Base-by-base conservation (phyloP, 1,140 invertebrate species). In the Polyergus mexicanus region DNA sequence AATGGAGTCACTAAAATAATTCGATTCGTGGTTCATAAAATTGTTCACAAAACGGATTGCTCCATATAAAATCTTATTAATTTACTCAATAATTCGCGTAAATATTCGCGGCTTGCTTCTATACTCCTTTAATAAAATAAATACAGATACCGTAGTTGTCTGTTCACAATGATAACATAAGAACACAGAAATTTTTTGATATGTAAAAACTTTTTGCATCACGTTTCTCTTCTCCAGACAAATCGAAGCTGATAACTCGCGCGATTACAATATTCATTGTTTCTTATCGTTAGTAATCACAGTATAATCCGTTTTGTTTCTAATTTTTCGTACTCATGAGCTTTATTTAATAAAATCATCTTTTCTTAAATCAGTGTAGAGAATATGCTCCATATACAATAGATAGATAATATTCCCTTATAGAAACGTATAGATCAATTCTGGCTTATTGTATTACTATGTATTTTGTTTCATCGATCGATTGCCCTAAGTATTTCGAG, bases 41-140 rank as follows among this genome's bases (percentile, higher is more conserved):
- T 25, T 5, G 32, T 71, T 71, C 51, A 32, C 58, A 72, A 81
- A 62, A 28, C 35, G 38, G 11, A 35, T 2, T 44, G 2, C 58
- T 83, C 22, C 54, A 38, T 72, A 54, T 25, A 71, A 32, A 81
- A 38, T 41, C 35, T 72, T 25, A 35, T 72, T 72, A 72, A 81
- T 81, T 44, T 38, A 60, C 22, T 60, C 35, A 32, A 68, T 81
- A 72, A 81, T 47, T 22, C 60, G 44, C 44, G 44, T 16, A 47
- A 47, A 47, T 47, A 63, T 13, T 25, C 41, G 60, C 44, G 22
- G 38, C 65, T 83, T 44, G 56, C 44, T 72, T 7, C 19, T 19
- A 1, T 41, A 8, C 8, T 60, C 2, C 2, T 22, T 6, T 22
- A 35, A n/a, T 19, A 4, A 3, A 54, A 19, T 35, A 71, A 58